These are phyloP conservation scores for Bombus balteatus DNA, from an alignment of 1,140 invertebrate genomes.

Conservation along the genomic window DNA sequence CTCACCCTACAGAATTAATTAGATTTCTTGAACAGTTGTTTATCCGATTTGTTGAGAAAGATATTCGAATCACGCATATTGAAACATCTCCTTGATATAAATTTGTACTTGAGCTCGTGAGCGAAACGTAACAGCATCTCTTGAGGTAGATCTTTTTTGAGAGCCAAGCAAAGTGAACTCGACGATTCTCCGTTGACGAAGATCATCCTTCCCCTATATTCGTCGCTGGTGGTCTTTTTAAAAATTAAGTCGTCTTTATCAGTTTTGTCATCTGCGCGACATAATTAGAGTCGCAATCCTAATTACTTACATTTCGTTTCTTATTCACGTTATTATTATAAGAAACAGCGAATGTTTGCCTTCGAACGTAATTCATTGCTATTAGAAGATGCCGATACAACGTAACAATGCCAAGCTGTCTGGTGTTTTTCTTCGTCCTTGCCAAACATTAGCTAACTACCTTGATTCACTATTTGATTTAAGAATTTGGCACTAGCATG, in stretches of 20 bases:
- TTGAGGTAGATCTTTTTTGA: neutral
- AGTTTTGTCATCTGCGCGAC: neutral
- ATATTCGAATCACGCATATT: neutral
- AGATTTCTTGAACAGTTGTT: neutral
- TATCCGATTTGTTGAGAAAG: neutral
- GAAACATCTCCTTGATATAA: constrained; percentile 38
- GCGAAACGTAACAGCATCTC: constrained; percentile 5
- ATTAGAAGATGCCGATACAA: constrained; percentile 5
- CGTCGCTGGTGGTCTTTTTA: no score
- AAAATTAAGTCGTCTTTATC: neutral
- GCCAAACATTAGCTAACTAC: constrained; percentile 64
- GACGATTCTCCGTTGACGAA: neutral
- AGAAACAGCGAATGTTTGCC: neutral
- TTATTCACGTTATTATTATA: neutral
- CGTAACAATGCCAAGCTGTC: constrained; percentile 67
- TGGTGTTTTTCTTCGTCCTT: constrained; percentile 55
- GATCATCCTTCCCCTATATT: neutral
- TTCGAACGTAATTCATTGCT: neutral
- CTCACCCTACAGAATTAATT: neutral
- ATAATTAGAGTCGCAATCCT: neutral
- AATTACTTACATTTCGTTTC: neutral
- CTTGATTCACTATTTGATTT: constrained; percentile 49
- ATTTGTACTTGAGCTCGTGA: constrained; percentile 35
- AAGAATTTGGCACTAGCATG: constrained; percentile 25
- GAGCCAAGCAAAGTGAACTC: constrained; percentile 17